phyloP scores from a whole-genome alignment of 1,140 invertebrate species.

The Pomacea maculata region DNA sequence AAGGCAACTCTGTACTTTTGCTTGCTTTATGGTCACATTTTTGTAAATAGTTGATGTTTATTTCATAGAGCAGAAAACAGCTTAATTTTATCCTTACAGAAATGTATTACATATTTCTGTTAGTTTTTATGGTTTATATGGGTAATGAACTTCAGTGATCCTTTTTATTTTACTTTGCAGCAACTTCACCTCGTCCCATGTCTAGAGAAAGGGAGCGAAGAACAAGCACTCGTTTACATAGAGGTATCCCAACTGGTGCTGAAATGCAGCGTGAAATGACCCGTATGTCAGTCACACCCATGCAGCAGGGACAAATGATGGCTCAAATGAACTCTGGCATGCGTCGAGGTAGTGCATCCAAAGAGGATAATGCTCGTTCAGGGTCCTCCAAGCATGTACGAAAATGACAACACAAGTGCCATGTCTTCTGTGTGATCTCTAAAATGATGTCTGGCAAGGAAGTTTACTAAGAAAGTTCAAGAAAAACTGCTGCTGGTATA shows the following conservation, averaged over 20 bases:
- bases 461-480: too few relatives aligned
- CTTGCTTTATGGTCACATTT: background rate
- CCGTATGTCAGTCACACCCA: conserved; percentile 49
- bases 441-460: too few relatives aligned
- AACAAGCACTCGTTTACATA: conserved; percentile 59
- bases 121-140: conserved; percentile 12
- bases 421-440: background rate
- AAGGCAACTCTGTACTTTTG: background rate
- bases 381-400: conserved; percentile 56
- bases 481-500: too few relatives aligned
- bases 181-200: conserved; percentile 58
- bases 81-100: conserved; percentile 28
- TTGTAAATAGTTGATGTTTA: background rate
- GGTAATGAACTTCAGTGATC: background rate
- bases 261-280: conserved; percentile 50
- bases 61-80: background rate
- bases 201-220: conserved; percentile 60
- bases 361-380: conserved; percentile 55
- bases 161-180: conserved; percentile 40
- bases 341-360: conserved; percentile 61
- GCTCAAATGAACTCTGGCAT: conserved; percentile 44
- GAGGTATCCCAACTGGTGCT: conserved; percentile 55
- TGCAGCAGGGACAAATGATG: conserved; percentile 42
- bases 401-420: conserved; percentile 31
- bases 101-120: conserved; percentile 10